phyloP scores from a whole-genome alignment of 1,140 invertebrate genomes.

The Helicorthomorpha holstii region DNA sequence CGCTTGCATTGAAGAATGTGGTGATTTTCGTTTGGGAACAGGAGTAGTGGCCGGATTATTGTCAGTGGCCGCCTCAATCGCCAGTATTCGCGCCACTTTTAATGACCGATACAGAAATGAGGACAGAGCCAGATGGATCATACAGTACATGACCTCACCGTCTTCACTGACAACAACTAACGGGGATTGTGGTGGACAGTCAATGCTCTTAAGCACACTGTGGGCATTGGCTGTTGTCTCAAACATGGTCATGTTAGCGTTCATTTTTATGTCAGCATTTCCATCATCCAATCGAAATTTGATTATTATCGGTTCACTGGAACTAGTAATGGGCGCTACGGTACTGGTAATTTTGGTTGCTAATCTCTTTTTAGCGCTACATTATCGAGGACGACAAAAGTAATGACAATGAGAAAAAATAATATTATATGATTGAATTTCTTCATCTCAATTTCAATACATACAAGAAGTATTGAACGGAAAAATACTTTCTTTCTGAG shows the following conservation, averaged over 20 bases:
- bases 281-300: background rate
- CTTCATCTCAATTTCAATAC: too few species aligned
- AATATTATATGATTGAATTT: too few species aligned
- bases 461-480: too few species aligned
- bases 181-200: background rate
- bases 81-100: slow-evolving; percentile 4
- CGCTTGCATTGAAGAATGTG: slow-evolving; percentile 6
- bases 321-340: background rate
- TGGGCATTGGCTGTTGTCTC: background rate
- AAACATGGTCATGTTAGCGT: background rate
- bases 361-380: background rate
- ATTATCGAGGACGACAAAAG: too few species aligned
- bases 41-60: slow-evolving; percentile 2
- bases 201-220: background rate
- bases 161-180: too few species aligned
- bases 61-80: background rate
- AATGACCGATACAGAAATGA: background rate
- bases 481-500: too few species aligned
- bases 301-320: background rate
- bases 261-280: background rate
- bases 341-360: background rate
- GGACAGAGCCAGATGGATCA: background rate
- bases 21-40: background rate
- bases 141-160: background rate
- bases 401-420: too few species aligned